Evolutionary conservation across 2,888 invertebrate genomes (phyloP).

Genomic region (Platycnemis pennipes): DNA sequence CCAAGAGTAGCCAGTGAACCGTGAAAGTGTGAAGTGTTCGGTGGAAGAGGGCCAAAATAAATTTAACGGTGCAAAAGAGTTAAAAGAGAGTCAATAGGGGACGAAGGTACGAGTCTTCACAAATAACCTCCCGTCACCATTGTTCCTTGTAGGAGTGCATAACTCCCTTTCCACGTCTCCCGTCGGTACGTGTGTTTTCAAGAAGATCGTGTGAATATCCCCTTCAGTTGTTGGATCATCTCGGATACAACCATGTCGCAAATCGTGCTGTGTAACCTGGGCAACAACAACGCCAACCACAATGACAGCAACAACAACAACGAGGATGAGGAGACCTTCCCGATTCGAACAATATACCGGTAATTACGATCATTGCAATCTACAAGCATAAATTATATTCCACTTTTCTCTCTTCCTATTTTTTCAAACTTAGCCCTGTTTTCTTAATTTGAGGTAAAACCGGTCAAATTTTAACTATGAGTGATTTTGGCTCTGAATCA

Average conservation of each 20-base stretch:
- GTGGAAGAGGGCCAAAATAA: not conserved
- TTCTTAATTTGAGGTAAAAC: too few relatives aligned
- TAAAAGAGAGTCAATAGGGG: not conserved
- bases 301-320: constrained; percentile 87
- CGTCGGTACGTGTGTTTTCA: not conserved
- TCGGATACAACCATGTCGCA: constrained; percentile 83
- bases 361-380: too few relatives aligned
- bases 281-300: constrained; percentile 83
- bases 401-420: too few relatives aligned
- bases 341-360: constrained; percentile 94
- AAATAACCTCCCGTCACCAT: not conserved
- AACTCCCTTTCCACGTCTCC: not conserved
- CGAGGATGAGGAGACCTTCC: constrained; percentile 88
- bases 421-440: too few relatives aligned
- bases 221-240: not conserved
- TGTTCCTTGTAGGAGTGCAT: not conserved
- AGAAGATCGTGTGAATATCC: not conserved
- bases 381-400: too few relatives aligned
- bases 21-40: not conserved
- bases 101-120: not conserved
- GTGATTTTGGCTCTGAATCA: too few relatives aligned
- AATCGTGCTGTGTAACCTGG: constrained; percentile 86
- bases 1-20: not conserved
- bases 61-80: not conserved
- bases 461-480: too few relatives aligned